Base-by-base conservation (phyloP, 2,797 vertebrate species). In the Coregonus sp. region DNA sequence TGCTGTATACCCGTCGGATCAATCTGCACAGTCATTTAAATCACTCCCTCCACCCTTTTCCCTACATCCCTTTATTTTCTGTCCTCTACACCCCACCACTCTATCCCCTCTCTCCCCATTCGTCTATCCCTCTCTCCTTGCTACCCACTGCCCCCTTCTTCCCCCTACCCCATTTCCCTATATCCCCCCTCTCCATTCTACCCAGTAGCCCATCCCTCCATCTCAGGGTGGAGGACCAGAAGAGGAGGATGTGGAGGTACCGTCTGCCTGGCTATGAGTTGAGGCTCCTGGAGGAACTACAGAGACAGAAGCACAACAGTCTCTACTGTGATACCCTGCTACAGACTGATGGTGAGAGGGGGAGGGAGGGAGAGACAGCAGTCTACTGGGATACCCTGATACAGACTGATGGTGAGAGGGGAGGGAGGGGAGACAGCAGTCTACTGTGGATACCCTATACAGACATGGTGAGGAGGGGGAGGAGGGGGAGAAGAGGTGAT, bases 311-410 rank as follows among this genome's bases (percentile, higher is more conserved):
- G 61, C 85, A 90, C 71, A 65, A 54, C 31, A 56, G 82, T 50
- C 80, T 90, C 20, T 93, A 92, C 87, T 95, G 94, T 80, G 94
- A 95, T 52, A 90, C 87, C 2, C 74, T 95, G 75, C 78, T 95
- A 72, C 68, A 70, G 68, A n/a, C 35, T 37, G 66, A 68, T 5
- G 66, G 31, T 68, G 66, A 68, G 40, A 14, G 18, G 15, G 7
- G 18, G 67, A 2, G 90, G 83, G 85, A 33, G 31, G 31, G 31
- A 9, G 11, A 63, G 59, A 61, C 6, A 3, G 5, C 93, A 93
- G 40, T 47, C 9, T 47, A 47, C 9, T 94, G 77, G 90, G 86
- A 56, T 4, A 67, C 2, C 25, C 14, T 35, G 0, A 0, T 67
- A 15, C 35, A 70, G 68, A n/a, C 35, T 37, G 66, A 68, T 3